Percentiles rank a stretch among this genome's conserved stretches.
These are phyloP conservation scores for Halcyon leucocephala DNA, from an alignment of 2,797 vertebrate species.

Conservation along the genomic window DNA sequence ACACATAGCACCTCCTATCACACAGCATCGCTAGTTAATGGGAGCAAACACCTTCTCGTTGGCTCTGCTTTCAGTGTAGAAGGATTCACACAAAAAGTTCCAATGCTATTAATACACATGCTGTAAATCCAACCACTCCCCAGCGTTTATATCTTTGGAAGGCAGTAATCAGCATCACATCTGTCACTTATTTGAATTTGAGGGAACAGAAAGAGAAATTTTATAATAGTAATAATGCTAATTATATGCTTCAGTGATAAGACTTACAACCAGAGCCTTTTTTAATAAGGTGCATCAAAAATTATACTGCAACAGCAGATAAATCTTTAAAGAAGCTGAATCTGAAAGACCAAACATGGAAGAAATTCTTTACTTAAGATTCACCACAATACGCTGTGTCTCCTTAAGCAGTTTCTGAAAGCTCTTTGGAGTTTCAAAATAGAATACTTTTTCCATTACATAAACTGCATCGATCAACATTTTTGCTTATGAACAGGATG, in stretches of 20 bases:
- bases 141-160: not conserved
- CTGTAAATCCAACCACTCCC: not conserved
- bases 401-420: not conserved
- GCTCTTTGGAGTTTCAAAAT: not conserved
- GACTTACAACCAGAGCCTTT: not conserved
- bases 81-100: not conserved
- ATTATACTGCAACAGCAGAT: not conserved
- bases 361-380: not conserved
- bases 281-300: not conserved
- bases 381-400: not conserved
- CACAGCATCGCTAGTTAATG: not conserved
- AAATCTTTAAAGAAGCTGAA: not conserved
- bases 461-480: not conserved
- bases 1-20: not conserved
- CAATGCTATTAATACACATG: fast-evolving
- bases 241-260: not conserved
- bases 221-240: not conserved
- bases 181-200: not conserved
- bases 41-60: not conserved
- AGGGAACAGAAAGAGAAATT: not conserved
- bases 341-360: not conserved
- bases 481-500: not conserved
- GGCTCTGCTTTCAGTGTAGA: not conserved
- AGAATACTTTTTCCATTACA: not conserved
- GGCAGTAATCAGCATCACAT: not conserved